Evolutionary conservation across 2,797 vertebrate genomes (phyloP).

Genomic region (Lophura swinhoii): DNA sequence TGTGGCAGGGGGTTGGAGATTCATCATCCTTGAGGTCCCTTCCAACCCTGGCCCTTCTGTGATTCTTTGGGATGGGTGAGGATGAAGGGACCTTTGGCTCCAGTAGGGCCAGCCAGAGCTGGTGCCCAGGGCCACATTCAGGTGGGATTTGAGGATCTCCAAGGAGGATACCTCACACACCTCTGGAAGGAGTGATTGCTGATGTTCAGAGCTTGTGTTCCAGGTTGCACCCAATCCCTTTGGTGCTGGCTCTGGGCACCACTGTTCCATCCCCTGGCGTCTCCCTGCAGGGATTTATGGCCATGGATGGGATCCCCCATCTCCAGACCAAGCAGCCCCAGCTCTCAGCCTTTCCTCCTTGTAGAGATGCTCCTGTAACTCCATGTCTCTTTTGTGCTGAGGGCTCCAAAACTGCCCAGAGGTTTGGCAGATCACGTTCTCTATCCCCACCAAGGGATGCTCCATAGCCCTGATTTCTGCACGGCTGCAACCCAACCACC

Average conservation of each 20-base stretch:
- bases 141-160: not conserved
- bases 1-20: too few relatives aligned
- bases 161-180: not conserved
- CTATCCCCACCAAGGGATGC: not conserved
- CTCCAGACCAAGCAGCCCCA: not conserved
- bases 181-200: not conserved
- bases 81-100: not conserved
- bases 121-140: not conserved
- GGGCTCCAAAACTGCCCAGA: not conserved
- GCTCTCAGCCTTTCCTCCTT: not conserved
- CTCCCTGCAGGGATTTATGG: not conserved
- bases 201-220: not conserved
- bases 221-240: not conserved
- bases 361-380: not conserved
- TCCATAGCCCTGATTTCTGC: not conserved
- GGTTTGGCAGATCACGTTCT: not conserved
- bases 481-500: accelerated
- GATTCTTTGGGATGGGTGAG: not conserved
- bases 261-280: not conserved
- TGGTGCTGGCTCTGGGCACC: not conserved
- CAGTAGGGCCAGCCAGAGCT: not conserved
- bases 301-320: not conserved
- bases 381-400: not conserved
- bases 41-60: too few relatives aligned
- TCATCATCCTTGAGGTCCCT: too few relatives aligned